Percentiles rank a stretch among this genome's conserved stretches.
phyloP scores from a whole-genome alignment of 2,888 invertebrate species.

The Dolichopus griseipennis region DNA sequence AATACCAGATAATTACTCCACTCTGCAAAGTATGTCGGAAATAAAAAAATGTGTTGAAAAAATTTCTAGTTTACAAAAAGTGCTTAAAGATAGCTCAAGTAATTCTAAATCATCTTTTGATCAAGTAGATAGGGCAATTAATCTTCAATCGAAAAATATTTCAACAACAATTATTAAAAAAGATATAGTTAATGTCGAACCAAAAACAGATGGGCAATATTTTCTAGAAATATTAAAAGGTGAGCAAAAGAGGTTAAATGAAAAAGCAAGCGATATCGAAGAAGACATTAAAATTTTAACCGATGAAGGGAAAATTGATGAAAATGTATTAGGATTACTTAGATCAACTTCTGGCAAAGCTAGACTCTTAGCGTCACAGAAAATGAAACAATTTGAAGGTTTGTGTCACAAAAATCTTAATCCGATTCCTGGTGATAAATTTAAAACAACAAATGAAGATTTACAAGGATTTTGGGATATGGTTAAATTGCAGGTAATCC shows the following conservation, averaged over 20 bases:
- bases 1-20: background rate
- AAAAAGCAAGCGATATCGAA: slow-evolving; percentile 59
- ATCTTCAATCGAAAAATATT: background rate
- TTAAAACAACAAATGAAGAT: slow-evolving; percentile 82
- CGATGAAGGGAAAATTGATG: slow-evolving; percentile 48
- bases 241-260: slow-evolving; percentile 62
- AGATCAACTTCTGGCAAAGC: slow-evolving; percentile 88
- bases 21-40: background rate
- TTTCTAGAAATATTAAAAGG: slow-evolving; percentile 65
- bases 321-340: slow-evolving; percentile 74
- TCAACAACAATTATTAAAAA: background rate
- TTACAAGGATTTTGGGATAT: slow-evolving; percentile 97
- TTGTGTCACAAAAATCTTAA: slow-evolving; percentile 58
- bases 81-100: background rate
- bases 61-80: slow-evolving; percentile 1
- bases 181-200: background rate
- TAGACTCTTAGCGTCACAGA: slow-evolving; percentile 76
- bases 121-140: background rate
- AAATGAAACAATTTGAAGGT: slow-evolving; percentile 93
- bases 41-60: background rate
- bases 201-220: slow-evolving; percentile 58
- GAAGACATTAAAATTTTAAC: slow-evolving; percentile 50
- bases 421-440: slow-evolving; percentile 65
- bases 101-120: background rate
- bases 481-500: slow-evolving; percentile 84